A percentile compares a stretch with the other conserved stretches of the same genome.
These are phyloP conservation scores for Tipula vernalis DNA, from an alignment of 2,888 invertebrate species.

Conservation along the genomic window DNA sequence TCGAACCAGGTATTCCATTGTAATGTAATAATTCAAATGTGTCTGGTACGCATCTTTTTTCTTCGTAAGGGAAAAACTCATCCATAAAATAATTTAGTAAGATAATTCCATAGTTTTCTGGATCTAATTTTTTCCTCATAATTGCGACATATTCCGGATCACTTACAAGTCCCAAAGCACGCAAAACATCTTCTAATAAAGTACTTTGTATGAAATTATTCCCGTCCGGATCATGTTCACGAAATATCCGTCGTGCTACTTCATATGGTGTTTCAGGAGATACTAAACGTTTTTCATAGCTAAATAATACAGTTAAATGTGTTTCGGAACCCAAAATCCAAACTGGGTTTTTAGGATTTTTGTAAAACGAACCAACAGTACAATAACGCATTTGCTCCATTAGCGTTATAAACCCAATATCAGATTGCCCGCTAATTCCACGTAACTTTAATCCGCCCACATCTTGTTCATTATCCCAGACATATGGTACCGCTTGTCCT, in stretches of 20 bases:
- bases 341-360: constrained; percentile 82
- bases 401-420: constrained; percentile 81
- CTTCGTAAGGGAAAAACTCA: constrained; percentile 81
- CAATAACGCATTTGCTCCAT: constrained; percentile 89
- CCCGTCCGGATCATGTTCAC: constrained; percentile 82
- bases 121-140: constrained; percentile 79
- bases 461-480: constrained; percentile 83
- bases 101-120: constrained; percentile 83
- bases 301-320: constrained; percentile 65
- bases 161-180: constrained; percentile 70
- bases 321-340: constrained; percentile 93
- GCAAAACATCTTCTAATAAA: constrained; percentile 66
- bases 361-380: constrained; percentile 86
- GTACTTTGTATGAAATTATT: constrained; percentile 79
- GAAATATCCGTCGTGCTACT: constrained; percentile 73
- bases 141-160: constrained; percentile 86
- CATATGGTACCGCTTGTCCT: constrained; percentile 80
- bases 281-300: constrained; percentile 69
- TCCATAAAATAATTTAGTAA: constrained; percentile 83
- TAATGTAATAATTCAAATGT: constrained; percentile 82
- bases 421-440: constrained; percentile 75
- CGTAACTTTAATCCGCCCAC: constrained; percentile 60
- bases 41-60: constrained; percentile 68
- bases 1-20: constrained; percentile 81
- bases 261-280: constrained; percentile 80